phyloP scores from a whole-genome alignment of 2,797 vertebrate species.

The Loris lydekkerianus region DNA sequence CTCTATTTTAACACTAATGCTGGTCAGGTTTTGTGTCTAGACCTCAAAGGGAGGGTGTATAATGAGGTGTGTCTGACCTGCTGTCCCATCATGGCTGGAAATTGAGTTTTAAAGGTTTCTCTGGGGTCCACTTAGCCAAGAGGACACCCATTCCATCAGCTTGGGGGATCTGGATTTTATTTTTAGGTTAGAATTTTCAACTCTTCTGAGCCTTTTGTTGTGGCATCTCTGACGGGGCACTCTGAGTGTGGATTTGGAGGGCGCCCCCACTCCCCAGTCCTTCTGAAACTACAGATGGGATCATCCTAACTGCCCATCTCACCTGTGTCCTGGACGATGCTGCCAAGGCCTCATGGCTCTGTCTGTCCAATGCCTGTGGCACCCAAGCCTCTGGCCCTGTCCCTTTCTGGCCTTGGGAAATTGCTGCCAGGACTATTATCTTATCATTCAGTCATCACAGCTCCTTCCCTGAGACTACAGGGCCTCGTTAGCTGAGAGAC shows the following conservation, averaged over 20 bases:
- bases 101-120: too few relatives aligned
- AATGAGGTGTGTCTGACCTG: too few relatives aligned
- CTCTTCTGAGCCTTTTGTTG: neutral
- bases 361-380: neutral
- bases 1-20: too few relatives aligned
- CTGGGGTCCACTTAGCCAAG: too few relatives aligned
- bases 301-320: too few relatives aligned
- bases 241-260: neutral
- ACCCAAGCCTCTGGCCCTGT: neutral
- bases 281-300: neutral
- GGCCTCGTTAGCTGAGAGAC: neutral
- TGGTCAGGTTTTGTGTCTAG: too few relatives aligned
- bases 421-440: neutral
- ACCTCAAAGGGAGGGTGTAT: too few relatives aligned
- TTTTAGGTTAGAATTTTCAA: neutral
- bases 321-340: neutral
- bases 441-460: neutral
- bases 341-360: neutral
- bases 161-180: too few relatives aligned
- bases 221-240: accelerated
- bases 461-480: neutral
- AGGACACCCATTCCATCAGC: too few relatives aligned
- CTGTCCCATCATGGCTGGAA: too few relatives aligned
- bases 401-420: neutral
- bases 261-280: neutral